phyloP scores from a whole-genome alignment of 2,797 vertebrate genomes.

The Heliangelus exortis region DNA sequence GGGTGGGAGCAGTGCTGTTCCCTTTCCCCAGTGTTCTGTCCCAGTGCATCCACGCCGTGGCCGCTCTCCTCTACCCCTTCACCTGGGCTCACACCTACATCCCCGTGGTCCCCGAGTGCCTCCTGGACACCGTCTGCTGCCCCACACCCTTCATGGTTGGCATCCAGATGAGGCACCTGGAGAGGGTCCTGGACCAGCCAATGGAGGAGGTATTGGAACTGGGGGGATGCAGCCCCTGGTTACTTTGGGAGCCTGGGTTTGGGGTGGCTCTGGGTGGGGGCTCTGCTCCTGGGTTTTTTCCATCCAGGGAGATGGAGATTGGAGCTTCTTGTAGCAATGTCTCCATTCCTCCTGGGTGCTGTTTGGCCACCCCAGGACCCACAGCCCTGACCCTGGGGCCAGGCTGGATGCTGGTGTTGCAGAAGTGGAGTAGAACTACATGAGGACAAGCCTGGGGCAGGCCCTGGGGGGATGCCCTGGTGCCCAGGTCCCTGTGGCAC shows the following conservation, averaged over 20 bases:
- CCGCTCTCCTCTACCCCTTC: constrained; percentile 95
- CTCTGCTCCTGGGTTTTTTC: not conserved
- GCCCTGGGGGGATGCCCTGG: not conserved
- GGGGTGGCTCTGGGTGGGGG: not conserved
- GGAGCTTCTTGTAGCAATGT: not conserved
- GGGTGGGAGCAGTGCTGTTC: not conserved
- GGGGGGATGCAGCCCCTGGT: fast-evolving
- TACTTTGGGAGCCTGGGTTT: fast-evolving
- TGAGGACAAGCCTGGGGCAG: not conserved
- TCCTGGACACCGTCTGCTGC: constrained; percentile 92
- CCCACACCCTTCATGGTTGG: constrained; percentile 95
- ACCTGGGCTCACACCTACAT: constrained; percentile 97
- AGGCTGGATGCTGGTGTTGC: not conserved
- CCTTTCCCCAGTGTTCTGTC: constrained; percentile 84
- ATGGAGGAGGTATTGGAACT: constrained; percentile 79
- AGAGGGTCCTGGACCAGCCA: constrained; percentile 84
- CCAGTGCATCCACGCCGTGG: constrained; percentile 91
- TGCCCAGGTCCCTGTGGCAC: not conserved
- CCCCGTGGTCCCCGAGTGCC: constrained; percentile 91
- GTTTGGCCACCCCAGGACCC: not conserved
- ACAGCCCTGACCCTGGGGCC: not conserved
- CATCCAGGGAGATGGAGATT: not conserved
- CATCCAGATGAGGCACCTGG: constrained; percentile 86
- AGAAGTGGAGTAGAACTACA: not conserved
- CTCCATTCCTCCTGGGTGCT: not conserved